Conservation (phyloP, 2,888 invertebrate species). For the Saturnia japonica region DNA sequence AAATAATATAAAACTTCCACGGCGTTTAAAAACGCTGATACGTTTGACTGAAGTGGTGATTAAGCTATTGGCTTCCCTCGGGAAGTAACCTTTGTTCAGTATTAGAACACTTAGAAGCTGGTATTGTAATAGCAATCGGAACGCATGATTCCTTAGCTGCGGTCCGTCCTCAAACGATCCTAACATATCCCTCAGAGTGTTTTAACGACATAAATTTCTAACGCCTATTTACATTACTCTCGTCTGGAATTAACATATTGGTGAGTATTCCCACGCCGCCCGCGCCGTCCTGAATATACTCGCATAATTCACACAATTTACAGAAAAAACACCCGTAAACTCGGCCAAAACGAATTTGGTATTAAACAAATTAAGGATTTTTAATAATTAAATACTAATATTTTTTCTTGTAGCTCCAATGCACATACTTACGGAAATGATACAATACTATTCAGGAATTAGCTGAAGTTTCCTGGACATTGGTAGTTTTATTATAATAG, state of each 20-base stretch:
- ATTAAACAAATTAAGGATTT: conserved; percentile 34
- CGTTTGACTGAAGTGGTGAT: background rate
- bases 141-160: conserved; percentile 23
- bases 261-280: conserved; percentile 67
- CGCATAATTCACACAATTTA: conserved; percentile 40
- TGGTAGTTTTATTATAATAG: too few relatives aligned
- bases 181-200: conserved; percentile 62
- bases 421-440: conserved; percentile 18
- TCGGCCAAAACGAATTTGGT: conserved; percentile 36
- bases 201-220: conserved; percentile 74
- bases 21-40: background rate
- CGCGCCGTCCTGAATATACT: conserved; percentile 57
- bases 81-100: background rate
- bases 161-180: conserved; percentile 34
- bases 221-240: conserved; percentile 72
- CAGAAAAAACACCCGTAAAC: conserved; percentile 25
- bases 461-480: too few relatives aligned
- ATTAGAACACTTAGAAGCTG: background rate
- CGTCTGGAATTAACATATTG: conserved; percentile 74
- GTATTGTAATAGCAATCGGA: conserved; percentile 36
- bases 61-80: background rate
- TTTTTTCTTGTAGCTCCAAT: conserved; percentile 30
- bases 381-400: conserved; percentile 39
- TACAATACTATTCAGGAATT: too few relatives aligned
- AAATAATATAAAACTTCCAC: background rate